These are phyloP conservation scores for Polypedilum vanderplanki DNA, from an alignment of 1,140 invertebrate species.

Conservation along the genomic window DNA sequence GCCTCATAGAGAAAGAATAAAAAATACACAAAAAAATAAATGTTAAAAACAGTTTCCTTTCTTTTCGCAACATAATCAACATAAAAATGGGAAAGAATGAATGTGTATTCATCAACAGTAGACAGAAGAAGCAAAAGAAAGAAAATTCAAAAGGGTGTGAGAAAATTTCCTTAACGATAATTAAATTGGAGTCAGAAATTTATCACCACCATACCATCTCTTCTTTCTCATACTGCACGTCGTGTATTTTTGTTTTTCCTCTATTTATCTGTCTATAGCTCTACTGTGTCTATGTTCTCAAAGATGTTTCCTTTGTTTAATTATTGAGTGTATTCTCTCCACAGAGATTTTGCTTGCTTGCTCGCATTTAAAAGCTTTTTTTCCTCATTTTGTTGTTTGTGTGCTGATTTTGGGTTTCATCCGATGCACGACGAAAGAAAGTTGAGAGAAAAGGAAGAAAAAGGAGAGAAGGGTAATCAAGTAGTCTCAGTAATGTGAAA, in stretches of 20 bases:
- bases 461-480: background rate
- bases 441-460: background rate
- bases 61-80: slow-evolving; percentile 2
- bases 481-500: slow-evolving; percentile 11
- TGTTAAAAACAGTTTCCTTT: slow-evolving; percentile 21
- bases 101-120: slow-evolving; percentile 24
- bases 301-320: slow-evolving; percentile 7
- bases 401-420: background rate
- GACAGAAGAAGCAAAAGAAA: slow-evolving; percentile 3
- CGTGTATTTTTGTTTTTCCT: too few species aligned
- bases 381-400: background rate
- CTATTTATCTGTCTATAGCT: too few species aligned
- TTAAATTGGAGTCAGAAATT: slow-evolving; percentile 24
- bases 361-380: background rate
- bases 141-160: background rate
- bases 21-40: slow-evolving; percentile 24
- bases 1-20: background rate
- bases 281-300: background rate
- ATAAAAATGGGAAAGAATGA: slow-evolving; percentile 25
- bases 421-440: too few species aligned
- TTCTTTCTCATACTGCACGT: too few species aligned
- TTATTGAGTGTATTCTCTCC: slow-evolving; percentile 12
- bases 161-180: slow-evolving; percentile 24
- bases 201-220: slow-evolving; percentile 3
- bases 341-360: background rate